phyloP scores from a whole-genome alignment of 2,113 vertebrate species.

The Alethe diademata region DNA sequence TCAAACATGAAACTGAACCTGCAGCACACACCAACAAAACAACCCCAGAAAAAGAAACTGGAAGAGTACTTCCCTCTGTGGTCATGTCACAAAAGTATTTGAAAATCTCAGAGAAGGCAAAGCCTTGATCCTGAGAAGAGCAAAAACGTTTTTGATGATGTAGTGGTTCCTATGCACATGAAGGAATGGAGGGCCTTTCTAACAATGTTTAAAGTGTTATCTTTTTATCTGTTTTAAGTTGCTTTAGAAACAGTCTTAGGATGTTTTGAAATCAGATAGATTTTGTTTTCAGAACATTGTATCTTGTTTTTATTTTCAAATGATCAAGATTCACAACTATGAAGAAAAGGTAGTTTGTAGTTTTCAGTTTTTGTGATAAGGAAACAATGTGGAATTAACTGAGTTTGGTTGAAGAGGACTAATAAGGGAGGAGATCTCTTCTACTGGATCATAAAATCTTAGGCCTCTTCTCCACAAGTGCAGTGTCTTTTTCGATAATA shows the following conservation, averaged over 20 bases:
- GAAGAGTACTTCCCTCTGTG: neutral
- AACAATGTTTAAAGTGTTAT: neutral
- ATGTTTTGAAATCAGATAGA: neutral
- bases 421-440: neutral
- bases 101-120: neutral
- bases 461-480: neutral
- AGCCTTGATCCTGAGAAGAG: neutral
- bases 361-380: neutral
- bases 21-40: neutral
- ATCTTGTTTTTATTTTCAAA: neutral
- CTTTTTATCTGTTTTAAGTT: neutral
- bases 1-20: constrained; percentile 47
- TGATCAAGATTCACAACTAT: neutral
- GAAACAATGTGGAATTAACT: neutral
- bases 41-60: neutral
- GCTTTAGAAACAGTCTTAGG: neutral
- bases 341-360: neutral
- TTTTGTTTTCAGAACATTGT: neutral
- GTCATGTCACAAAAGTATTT: neutral
- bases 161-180: neutral
- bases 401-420: neutral
- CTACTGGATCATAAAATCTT: fast-evolving
- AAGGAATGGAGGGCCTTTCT: neutral
- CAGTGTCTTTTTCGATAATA: neutral
- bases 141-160: neutral